Evolutionary conservation across 2,113 vertebrate species (phyloP), one percentile per base, ranked within the genome.

Genomic region (Parus major): DNA sequence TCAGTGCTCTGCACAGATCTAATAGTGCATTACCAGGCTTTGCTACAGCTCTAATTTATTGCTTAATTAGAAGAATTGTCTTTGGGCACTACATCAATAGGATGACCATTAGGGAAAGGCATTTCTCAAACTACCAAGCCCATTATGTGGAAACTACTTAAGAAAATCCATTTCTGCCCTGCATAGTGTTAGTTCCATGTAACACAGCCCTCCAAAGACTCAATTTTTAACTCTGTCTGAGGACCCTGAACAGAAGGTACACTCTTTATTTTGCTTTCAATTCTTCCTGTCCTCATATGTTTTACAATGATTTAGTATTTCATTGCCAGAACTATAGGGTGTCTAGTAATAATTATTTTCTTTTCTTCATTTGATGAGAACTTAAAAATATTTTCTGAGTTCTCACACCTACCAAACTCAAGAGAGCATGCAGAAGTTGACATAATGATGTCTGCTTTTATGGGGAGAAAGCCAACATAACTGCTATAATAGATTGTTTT

Each of bases 51-150:
- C 31, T 96, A 93, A 97, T 83, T 93, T 97, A 97, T 91, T 92
- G 80, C 93, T 93, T 96, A 95, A 96, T 96, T 97, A 95, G 88
- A 88, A 96, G 93, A 94, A 92, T 76, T 80, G 73, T 96, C 90
- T 66, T 84, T 91, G 85, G 78, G 66, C 61, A 82, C 28, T 91
- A 50, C 41, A 84, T 97, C 91, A 96, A 70, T 90, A 95, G 55
- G 94, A 71, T 85, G 82, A 92, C 64, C 82, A 59, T 96, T 94
- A 96, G 35, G 71, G 73, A 96, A 95, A 92, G 81, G 11, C 49
- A 83, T 96, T 96, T 97, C 76, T 96, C 82, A 86, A 84, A 83
- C 69, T 87, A 88, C 57, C 65, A 79, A 96, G 29, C 35, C 90
- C 42, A 79, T 86, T 93, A 73, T 82, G 21, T 69, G 56, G 46